phyloP scores from a whole-genome alignment of 2,797 vertebrate genomes.

The Tragopan temminckii region DNA sequence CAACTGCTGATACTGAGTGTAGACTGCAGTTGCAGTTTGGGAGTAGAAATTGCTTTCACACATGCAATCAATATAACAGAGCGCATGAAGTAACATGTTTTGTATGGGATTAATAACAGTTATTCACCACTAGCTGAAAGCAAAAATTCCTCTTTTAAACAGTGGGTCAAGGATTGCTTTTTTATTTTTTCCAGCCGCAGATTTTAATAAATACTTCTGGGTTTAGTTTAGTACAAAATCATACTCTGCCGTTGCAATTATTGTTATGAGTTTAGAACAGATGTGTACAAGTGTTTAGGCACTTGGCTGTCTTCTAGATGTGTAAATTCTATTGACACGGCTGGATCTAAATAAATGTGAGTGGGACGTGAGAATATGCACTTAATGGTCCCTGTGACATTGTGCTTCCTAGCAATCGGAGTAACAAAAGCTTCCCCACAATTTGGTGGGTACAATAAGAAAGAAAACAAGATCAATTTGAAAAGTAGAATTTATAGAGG shows the following conservation, averaged over 20 bases:
- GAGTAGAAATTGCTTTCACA: not conserved
- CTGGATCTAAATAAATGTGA: not conserved
- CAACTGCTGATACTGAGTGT: not conserved
- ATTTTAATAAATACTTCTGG: not conserved
- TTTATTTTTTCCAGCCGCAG: not conserved
- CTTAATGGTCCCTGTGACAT: not conserved
- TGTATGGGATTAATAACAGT: not conserved
- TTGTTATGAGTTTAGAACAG: not conserved
- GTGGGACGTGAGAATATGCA: not conserved
- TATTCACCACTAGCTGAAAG: not conserved
- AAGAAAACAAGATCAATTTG: not conserved
- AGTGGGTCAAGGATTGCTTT: not conserved
- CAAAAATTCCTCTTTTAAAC: not conserved
- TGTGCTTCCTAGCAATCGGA: not conserved
- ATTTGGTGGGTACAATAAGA: not conserved
- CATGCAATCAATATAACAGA: not conserved
- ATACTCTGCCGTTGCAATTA: not conserved
- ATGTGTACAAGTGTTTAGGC: not conserved
- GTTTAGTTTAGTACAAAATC: not conserved
- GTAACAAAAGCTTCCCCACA: not conserved
- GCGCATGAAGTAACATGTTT: not conserved
- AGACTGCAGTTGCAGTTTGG: not conserved
- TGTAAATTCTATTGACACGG: not conserved
- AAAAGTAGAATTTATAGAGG: not conserved
- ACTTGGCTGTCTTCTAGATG: not conserved